These are phyloP conservation scores for Watsonalla cultraria DNA, from an alignment of 2,888 invertebrate genomes.

Conservation along the genomic window DNA sequence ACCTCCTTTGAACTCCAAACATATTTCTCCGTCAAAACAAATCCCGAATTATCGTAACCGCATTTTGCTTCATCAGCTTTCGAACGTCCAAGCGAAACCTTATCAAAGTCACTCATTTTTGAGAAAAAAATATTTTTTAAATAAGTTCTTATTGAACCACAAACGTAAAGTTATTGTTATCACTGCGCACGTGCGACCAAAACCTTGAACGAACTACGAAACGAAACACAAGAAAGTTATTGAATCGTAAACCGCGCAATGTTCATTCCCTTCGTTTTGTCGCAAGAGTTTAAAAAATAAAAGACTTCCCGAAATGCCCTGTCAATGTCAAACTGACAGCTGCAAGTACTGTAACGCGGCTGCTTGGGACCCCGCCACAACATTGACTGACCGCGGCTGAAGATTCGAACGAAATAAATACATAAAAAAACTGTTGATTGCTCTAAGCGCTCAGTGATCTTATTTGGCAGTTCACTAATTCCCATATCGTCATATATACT, in stretches of 20 bases:
- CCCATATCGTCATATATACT: background rate
- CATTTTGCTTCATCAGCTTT: constrained; percentile 42
- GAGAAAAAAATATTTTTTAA: constrained; percentile 2
- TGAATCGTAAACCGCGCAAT: constrained; percentile 10
- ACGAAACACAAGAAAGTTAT: constrained; percentile 21
- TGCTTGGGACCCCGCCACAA: constrained; percentile 33
- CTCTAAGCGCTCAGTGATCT: background rate
- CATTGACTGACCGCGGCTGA: constrained; percentile 38
- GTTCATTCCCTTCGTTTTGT: background rate
- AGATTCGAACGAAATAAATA: constrained; percentile 47
- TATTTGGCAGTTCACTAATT: background rate
- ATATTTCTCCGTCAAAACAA: constrained; percentile 59
- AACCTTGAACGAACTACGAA: constrained; percentile 23
- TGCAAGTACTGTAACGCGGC: constrained; percentile 40
- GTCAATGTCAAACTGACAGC: constrained; percentile 18
- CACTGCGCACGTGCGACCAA: constrained; percentile 25
- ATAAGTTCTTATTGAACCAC: constrained; percentile 2
- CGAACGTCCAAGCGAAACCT: constrained; percentile 22
- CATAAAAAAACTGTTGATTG: constrained; percentile 16
- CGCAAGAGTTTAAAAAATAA: background rate
- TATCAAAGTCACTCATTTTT: constrained; percentile 26
- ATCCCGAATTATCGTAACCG: constrained; percentile 60
- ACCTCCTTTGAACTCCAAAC: constrained; percentile 41
- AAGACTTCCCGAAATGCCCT: constrained; percentile 40
- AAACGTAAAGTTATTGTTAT: constrained; percentile 5